Base-by-base conservation (phyloP, 2,888 invertebrate species). In the Callyntrura guangdongensis region DNA sequence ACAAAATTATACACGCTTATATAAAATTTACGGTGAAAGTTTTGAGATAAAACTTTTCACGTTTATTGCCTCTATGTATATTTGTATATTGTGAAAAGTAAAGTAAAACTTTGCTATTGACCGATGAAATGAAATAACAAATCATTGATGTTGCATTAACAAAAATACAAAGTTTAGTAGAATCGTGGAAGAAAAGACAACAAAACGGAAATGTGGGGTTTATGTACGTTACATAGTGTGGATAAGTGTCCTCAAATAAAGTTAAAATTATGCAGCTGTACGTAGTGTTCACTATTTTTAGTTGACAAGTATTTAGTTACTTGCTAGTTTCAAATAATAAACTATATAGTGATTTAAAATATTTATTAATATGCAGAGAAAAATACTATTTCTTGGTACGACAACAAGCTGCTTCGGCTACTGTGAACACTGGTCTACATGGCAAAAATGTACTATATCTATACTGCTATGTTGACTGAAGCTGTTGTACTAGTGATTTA, bases 221-320 rank as follows among this genome's bases (percentile, higher is more conserved):
- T 36, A 69, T 69, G 69, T n/a, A 36, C 36, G 67, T 27, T 22
- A 25, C 25, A 64, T 36, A 69, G 69, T 69, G 69, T 36, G 36
- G 2, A 36, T 4, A 12, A 36, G 36, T 36, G 36, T 17, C 36
- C 36, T 69, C 8, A 69, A 14, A n/a, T 36, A 36, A 64, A 36
- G 20, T 69, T 84, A 83, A n/a, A 64, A 25, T 45, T 72, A 85
- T 74, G 72, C 85, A 59, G 72, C 85, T 85, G n/a, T 85, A 67
- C 20, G n/a, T 72, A 72, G 67, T 47, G 56, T 61, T 82, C 12
- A 27, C 27, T 77, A 53, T 53, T 4, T n/a, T 47, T 82, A 83
- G 36, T 27, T 22, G 67, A n/a, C 64, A 45, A 36, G 36, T 36
- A 36, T 36, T 36, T n/a, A n/a, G 6, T 47, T 74, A 36, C 36